These are phyloP conservation scores for Micromys minutus DNA, from an alignment of 2,113 vertebrate genomes.

Conservation along the genomic window DNA sequence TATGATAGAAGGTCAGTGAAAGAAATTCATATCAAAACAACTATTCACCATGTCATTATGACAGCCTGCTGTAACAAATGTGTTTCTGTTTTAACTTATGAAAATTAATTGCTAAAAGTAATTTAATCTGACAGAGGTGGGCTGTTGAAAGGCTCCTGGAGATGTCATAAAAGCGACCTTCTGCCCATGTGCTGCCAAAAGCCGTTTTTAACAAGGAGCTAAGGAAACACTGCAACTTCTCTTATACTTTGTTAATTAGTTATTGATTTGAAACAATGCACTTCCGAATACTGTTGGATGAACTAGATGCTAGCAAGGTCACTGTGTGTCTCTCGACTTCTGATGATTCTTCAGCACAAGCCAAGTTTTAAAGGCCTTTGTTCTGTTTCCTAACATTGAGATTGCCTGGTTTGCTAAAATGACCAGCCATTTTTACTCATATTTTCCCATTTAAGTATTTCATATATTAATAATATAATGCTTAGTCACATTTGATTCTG, in stretches of 20 bases:
- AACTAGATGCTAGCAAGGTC: slow-evolving; percentile 91
- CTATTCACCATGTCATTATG: slow-evolving; percentile 88
- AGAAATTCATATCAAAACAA: slow-evolving; percentile 90
- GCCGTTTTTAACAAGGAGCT: slow-evolving; percentile 94
- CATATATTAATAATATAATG: slow-evolving; percentile 37
- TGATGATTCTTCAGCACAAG: slow-evolving; percentile 81
- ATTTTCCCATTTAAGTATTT: slow-evolving; percentile 62
- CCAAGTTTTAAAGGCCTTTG: slow-evolving; percentile 82
- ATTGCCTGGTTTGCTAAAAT: slow-evolving; percentile 73
- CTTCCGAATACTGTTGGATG: slow-evolving; percentile 96
- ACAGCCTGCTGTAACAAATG: slow-evolving; percentile 88
- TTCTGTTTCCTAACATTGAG: slow-evolving; percentile 78
- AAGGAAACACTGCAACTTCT: slow-evolving; percentile 93
- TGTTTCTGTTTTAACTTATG: slow-evolving; percentile 92
- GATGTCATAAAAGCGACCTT: slow-evolving; percentile 98
- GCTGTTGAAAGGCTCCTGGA: slow-evolving; percentile 90
- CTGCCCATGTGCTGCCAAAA: slow-evolving; percentile 90
- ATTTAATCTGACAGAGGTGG: slow-evolving; percentile 98
- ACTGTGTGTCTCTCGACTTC: slow-evolving; percentile 84
- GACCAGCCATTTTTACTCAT: slow-evolving; percentile 52
- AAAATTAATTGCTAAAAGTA: slow-evolving; percentile 98
- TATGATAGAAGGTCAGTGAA: slow-evolving; percentile 85
- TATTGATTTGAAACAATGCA: slow-evolving; percentile 99
- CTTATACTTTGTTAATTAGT: slow-evolving; percentile 99
- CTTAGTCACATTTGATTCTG: slow-evolving; percentile 62